Evolutionary conservation across 2,797 vertebrate genomes (phyloP).

Genomic region (Semaprochilodus insignis): DNA sequence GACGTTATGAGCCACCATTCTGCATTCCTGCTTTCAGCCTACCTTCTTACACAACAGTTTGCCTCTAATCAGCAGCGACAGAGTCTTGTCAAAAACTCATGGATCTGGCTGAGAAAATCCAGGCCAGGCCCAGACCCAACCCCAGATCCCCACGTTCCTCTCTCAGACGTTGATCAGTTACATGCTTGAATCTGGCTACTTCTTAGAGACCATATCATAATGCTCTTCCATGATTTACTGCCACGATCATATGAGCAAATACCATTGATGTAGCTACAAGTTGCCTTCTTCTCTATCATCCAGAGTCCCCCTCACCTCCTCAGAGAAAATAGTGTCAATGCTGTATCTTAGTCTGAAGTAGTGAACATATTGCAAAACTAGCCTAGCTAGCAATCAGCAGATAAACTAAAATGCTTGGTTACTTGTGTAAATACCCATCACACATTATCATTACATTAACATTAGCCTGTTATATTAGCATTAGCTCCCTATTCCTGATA

Average conservation of each 20-base stretch:
- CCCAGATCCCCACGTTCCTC: slow-evolving; percentile 3
- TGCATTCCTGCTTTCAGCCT: slow-evolving; percentile 11
- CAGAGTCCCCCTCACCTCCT: not conserved
- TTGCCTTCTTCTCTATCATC: not conserved
- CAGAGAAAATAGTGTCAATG: not conserved
- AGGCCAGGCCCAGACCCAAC: slow-evolving; percentile 20
- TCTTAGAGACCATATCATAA: slow-evolving; percentile 18
- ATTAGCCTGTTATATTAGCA: too few relatives aligned
- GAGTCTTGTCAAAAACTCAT: slow-evolving; percentile 4
- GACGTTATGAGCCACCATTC: slow-evolving; percentile 17
- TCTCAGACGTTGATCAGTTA: slow-evolving; percentile 47
- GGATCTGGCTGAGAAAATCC: slow-evolving; percentile 13
- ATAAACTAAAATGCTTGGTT: not conserved
- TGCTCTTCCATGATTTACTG: not conserved
- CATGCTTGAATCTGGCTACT: slow-evolving; percentile 5
- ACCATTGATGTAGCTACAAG: not conserved
- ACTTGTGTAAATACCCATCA: not conserved
- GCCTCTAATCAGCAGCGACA: slow-evolving; percentile 18
- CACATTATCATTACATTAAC: not conserved
- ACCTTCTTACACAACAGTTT: not conserved
- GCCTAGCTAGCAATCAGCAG: not conserved
- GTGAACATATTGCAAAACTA: not conserved
- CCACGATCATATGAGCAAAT: not conserved
- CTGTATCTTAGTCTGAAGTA: not conserved
- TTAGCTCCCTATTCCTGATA: not conserved